Conservation (phyloP, 1,140 invertebrate genomes). For the Colletes latitarsis region DNA sequence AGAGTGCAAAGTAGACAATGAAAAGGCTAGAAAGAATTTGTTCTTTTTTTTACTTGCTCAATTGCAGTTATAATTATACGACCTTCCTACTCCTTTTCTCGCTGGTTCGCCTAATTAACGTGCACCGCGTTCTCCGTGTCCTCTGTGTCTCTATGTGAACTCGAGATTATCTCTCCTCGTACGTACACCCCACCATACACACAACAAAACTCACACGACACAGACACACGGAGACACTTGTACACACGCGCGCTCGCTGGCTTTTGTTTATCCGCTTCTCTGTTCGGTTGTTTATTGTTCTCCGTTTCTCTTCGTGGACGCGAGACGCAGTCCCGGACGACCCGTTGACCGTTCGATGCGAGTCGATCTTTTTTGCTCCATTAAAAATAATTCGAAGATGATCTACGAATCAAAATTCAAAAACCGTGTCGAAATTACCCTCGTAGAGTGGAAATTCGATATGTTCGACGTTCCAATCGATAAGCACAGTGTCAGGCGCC, state of each 20-base stretch:
- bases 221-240: background rate
- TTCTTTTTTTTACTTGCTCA: background rate
- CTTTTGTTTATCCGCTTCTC: slow-evolving; percentile 2
- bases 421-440: too few species aligned
- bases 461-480: too few species aligned
- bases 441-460: too few species aligned
- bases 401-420: too few species aligned
- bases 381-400: background rate
- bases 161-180: background rate
- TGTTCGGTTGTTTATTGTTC: background rate
- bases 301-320: background rate
- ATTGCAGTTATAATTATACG: background rate
- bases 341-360: background rate
- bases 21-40: background rate
- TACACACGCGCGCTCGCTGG: background rate
- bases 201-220: slow-evolving; percentile 7
- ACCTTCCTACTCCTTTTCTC: background rate
- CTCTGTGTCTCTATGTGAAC: background rate
- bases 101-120: slow-evolving; percentile 15
- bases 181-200: background rate
- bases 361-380: background rate
- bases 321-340: too few species aligned
- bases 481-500: too few species aligned
- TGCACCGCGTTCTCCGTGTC: background rate
- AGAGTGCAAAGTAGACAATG: background rate